Evolutionary conservation across 1,140 invertebrate species (phyloP).

Genomic region (Drosophila albomicans): DNA sequence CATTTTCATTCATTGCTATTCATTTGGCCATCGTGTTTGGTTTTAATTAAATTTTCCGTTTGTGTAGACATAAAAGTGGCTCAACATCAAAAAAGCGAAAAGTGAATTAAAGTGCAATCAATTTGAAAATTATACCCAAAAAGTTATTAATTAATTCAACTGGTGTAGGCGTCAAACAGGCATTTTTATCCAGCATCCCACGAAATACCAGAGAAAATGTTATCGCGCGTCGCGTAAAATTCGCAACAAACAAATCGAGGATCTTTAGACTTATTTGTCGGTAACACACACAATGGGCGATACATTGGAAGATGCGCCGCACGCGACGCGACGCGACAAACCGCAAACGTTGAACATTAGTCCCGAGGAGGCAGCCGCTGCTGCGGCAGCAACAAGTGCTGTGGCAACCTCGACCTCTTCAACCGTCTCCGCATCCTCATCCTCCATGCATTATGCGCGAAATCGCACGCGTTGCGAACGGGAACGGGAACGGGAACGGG

Average conservation of each 20-base stretch:
- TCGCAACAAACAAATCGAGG: slow-evolving; percentile 11
- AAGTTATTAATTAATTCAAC: slow-evolving; percentile 33
- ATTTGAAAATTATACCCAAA: slow-evolving; percentile 24
- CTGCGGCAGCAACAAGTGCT: slow-evolving; percentile 5
- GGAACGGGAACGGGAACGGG: slow-evolving; percentile 56
- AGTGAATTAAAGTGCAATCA: slow-evolving; percentile 56
- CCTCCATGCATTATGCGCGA: slow-evolving; percentile 31
- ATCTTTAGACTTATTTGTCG: background rate
- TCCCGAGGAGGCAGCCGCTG: slow-evolving; percentile 23
- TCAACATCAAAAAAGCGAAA: slow-evolving; percentile 24
- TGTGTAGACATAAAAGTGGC: slow-evolving; percentile 45
- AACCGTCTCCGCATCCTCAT: background rate
- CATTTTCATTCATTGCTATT: slow-evolving; percentile 23
- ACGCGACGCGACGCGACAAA: slow-evolving; percentile 70
- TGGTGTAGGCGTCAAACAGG: slow-evolving; percentile 41
- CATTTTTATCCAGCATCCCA: slow-evolving; percentile 27
- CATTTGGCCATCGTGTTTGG: slow-evolving; percentile 28
- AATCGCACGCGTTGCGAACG: slow-evolving; percentile 52
- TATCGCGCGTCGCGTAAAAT: slow-evolving; percentile 31
- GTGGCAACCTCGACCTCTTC: background rate
- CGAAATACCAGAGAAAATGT: slow-evolving; percentile 21
- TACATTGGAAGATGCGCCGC: slow-evolving; percentile 65
- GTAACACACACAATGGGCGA: slow-evolving; percentile 54
- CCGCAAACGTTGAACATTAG: slow-evolving; percentile 71
- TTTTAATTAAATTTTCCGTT: slow-evolving; percentile 59